Evolutionary conservation across 2,888 invertebrate genomes (phyloP).

Genomic region (Blastobasis adustella): DNA sequence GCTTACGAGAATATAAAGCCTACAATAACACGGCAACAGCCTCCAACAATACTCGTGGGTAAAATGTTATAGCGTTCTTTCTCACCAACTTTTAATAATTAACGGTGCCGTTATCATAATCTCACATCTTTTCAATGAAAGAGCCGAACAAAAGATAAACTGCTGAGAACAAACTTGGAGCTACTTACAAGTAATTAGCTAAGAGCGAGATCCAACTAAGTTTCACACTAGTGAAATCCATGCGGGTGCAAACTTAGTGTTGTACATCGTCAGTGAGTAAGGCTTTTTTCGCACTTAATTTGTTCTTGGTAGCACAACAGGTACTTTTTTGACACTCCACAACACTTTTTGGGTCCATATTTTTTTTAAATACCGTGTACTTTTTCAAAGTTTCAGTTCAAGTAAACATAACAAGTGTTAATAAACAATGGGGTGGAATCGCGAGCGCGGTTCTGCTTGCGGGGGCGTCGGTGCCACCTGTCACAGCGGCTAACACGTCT

Average conservation of each 20-base stretch:
- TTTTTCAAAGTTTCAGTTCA: too few species aligned
- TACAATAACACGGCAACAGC: too few species aligned
- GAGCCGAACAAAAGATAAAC: slow-evolving; percentile 14
- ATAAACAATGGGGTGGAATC: slow-evolving; percentile 59
- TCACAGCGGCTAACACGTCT: slow-evolving; percentile 57
- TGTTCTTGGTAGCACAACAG: slow-evolving; percentile 56
- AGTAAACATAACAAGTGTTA: slow-evolving; percentile 48
- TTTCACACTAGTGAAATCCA: slow-evolving; percentile 40
- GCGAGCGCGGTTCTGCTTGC: slow-evolving; percentile 52
- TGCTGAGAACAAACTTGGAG: slow-evolving; percentile 12
- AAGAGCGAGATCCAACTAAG: slow-evolving; percentile 19
- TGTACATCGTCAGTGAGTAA: slow-evolving; percentile 44
- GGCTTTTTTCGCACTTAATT: slow-evolving; percentile 62
- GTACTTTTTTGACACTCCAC: slow-evolving; percentile 56
- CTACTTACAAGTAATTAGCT: slow-evolving; percentile 33
- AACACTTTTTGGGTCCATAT: slow-evolving; percentile 55
- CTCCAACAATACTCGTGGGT: too few species aligned
- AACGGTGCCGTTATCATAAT: slow-evolving; percentile 9
- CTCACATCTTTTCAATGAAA: slow-evolving; percentile 4
- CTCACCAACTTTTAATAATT: slow-evolving; percentile 18
- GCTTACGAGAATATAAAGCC: too few species aligned
- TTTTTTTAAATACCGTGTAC: slow-evolving; percentile 18
- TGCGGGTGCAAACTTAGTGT: slow-evolving; percentile 31
- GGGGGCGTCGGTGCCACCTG: slow-evolving; percentile 57
- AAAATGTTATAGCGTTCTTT: slow-evolving; percentile 18